These are phyloP conservation scores for Scolopax mira DNA, from an alignment of 2,113 vertebrate species.

Conservation along the genomic window DNA sequence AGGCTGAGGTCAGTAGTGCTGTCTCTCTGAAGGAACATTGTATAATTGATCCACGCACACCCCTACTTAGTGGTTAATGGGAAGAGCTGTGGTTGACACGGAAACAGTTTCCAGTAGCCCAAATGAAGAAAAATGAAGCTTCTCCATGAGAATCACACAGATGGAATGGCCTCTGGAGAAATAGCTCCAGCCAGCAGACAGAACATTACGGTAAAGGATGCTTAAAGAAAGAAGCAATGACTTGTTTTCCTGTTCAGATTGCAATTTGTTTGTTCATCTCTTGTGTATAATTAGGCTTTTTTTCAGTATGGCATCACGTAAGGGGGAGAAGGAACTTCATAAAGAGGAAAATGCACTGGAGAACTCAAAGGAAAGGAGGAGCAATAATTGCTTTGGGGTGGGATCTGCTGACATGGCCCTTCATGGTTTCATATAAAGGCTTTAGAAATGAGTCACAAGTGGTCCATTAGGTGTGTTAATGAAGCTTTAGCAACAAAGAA, in stretches of 20 bases:
- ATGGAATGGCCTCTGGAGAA: background rate
- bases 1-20: background rate
- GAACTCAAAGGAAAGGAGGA: background rate
- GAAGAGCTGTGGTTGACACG: background rate
- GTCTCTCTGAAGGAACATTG: background rate
- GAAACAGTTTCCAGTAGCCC: background rate
- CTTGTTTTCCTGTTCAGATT: background rate
- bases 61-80: background rate
- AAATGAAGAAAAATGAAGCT: background rate
- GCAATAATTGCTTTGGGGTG: background rate
- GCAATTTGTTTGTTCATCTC: background rate
- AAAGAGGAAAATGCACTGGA: background rate
- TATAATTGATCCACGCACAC: background rate
- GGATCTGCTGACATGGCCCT: background rate
- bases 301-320: background rate
- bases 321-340: background rate
- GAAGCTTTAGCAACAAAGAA: background rate
- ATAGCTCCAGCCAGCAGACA: background rate
- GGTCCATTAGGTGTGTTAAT: background rate
- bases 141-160: background rate
- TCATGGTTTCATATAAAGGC: background rate
- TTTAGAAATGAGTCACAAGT: background rate
- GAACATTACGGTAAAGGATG: background rate
- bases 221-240: background rate
- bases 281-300: background rate